Evolutionary conservation across 2,113 vertebrate genomes (phyloP).

Genomic region (Phaethon lepturus): DNA sequence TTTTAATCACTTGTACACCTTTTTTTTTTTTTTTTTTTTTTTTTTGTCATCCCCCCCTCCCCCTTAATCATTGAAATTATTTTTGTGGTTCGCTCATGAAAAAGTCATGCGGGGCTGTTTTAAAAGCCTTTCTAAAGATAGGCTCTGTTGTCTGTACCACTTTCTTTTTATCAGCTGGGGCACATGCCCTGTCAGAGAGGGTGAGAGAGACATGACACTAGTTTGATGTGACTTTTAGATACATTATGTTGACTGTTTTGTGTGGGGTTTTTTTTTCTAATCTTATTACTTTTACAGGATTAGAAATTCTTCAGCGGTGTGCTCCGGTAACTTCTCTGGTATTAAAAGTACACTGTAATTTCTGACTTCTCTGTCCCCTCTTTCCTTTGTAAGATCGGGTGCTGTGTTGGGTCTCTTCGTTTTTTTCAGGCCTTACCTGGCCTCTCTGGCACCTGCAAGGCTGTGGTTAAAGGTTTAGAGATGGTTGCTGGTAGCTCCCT

Average conservation of each 20-base stretch:
- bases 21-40: fast-evolving
- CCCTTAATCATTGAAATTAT: background rate
- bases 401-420: background rate
- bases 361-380: background rate
- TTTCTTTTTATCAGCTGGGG: slow-evolving; percentile 41
- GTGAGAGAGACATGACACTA: background rate
- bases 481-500: background rate
- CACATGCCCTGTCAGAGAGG: background rate
- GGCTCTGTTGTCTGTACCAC: background rate
- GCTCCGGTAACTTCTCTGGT: background rate
- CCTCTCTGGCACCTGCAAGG: background rate
- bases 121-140: slow-evolving; percentile 60
- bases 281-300: background rate
- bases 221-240: background rate
- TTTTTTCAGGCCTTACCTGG: background rate
- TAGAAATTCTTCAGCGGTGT: background rate
- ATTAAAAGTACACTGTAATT: background rate
- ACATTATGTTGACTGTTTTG: background rate
- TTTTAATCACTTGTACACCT: background rate
- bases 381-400: background rate
- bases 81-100: background rate
- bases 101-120: background rate
- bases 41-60: too few species aligned
- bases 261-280: background rate
- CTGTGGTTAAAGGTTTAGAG: background rate